Evolutionary conservation across 1,140 invertebrate genomes (phyloP).

Genomic region (Scaptomyza pallida): DNA sequence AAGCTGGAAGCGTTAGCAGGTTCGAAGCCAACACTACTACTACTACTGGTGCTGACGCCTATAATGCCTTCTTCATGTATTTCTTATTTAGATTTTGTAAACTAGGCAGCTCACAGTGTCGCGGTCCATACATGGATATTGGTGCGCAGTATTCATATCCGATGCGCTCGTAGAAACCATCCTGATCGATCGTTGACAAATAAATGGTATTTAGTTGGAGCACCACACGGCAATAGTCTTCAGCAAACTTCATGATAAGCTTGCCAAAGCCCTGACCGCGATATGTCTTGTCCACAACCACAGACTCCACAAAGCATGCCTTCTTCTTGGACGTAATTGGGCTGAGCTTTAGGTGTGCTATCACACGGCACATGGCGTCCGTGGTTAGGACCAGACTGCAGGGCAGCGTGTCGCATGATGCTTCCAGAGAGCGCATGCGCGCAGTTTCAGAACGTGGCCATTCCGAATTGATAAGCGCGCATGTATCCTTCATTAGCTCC

Average conservation of each 20-base stretch:
- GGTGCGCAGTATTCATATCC: conserved; percentile 89
- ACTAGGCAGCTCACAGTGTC: conserved; percentile 80
- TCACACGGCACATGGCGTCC: conserved; percentile 85
- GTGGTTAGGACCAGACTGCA: conserved; percentile 89
- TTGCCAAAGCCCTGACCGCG: conserved; percentile 90
- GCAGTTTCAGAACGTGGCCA: conserved; percentile 91
- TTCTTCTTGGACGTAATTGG: conserved; percentile 87
- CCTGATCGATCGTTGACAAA: conserved; percentile 90
- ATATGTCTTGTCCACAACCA: conserved; percentile 88
- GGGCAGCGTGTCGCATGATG: conserved; percentile 89
- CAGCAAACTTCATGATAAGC: conserved; percentile 88
- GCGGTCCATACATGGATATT: conserved; percentile 87
- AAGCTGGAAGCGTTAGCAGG: conserved; percentile 19
- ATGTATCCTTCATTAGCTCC: conserved; percentile 87
- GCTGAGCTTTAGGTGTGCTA: conserved; percentile 91
- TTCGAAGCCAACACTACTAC: conserved; percentile 50
- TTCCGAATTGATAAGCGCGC: conserved; percentile 90
- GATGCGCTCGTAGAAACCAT: conserved; percentile 90
- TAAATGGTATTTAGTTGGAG: conserved; percentile 87
- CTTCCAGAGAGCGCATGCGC: conserved; percentile 88
- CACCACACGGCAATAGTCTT: conserved; percentile 88
- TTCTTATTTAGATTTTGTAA: conserved; percentile 82
- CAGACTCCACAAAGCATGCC: conserved; percentile 91
- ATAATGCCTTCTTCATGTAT: conserved; percentile 84
- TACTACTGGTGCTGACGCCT: conserved; percentile 75